Evolutionary conservation across 2,888 invertebrate species (phyloP), one percentile per base, ranked within the genome.

Genomic region (Chrysotoxum bicinctum): DNA sequence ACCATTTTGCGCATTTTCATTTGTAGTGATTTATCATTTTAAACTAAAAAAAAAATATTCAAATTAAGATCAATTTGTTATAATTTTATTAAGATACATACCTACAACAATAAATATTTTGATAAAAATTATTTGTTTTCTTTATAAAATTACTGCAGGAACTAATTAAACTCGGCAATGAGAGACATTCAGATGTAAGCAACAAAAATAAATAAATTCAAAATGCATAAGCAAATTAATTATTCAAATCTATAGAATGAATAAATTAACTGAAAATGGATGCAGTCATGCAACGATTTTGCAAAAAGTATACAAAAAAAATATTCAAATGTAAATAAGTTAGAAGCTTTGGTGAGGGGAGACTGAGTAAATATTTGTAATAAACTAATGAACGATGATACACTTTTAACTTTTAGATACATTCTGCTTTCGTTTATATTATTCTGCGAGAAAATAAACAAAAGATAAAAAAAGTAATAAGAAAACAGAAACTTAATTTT

Each of bases 221-320:
- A 54, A 54, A 54, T 54, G 30, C n/a, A 54, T 32, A 30, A 54
- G 32, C 54, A 54, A 54, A 54, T 54, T 54, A 54, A 54, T 30
- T 54, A 54, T 54, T 32, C 54, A 32, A 54, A 54, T 54, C 54
- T 54, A 54, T 16, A 23, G 16, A 54, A 54, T 32, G 54, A 54
- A 54, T 54, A 54, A 54, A 54, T 54, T 32, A 54, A 32, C 32
- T 54, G 10, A 54, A 54, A 54, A 30, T 54, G 54, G 16, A 54
- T 54, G 54, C 30, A 54, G 54, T 54, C 54, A 54, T 54, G 54
- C 54, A 54, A 54, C 30, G 0, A 12, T 6, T 54, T 16, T 16
- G 16, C 16, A 30, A 54, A 30, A 32, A 16, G 10, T 16, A 32
- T 6, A 19, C 3, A 54, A 6, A 26, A n/a, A 14, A 50, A n/a